These are phyloP conservation scores for Trissolcus japonicus DNA, from an alignment of 2,888 invertebrate genomes.

Conservation along the genomic window DNA sequence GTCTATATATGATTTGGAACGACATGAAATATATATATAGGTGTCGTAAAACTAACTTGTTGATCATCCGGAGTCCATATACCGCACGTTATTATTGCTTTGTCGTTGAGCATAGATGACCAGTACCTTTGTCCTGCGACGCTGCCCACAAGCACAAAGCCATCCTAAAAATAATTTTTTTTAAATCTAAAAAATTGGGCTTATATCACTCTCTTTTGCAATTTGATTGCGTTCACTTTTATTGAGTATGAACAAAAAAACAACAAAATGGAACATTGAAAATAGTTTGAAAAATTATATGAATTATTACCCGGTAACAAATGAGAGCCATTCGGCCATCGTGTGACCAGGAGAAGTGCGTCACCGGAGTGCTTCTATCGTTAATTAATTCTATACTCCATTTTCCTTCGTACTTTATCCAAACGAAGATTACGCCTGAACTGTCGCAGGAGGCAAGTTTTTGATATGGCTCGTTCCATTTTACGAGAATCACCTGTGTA, in stretches of 20 bases:
- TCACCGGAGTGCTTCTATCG: conserved; percentile 97
- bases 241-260: not conserved
- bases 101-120: conserved; percentile 97
- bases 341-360: conserved; percentile 99
- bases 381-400: conserved; percentile 99
- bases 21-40: too few species aligned
- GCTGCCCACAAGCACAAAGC: conserved; percentile 97
- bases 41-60: conserved; percentile 78
- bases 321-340: conserved; percentile 99
- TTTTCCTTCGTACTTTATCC: conserved; percentile 99
- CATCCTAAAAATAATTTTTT: conserved; percentile 82
- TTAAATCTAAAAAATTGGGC: conserved; percentile 3
- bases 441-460: conserved; percentile 98
- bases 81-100: conserved; percentile 95
- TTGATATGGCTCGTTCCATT: conserved; percentile 99
- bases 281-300: not conserved
- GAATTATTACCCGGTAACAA: conserved; percentile 87
- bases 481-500: conserved; percentile 90
- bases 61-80: conserved; percentile 99
- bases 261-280: not conserved
- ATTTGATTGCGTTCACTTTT: not conserved
- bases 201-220: conserved; percentile 5
- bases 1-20: too few species aligned
- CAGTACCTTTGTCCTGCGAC: conserved; percentile 98
- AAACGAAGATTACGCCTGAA: conserved; percentile 98